Evolutionary conservation across 2,113 vertebrate genomes (phyloP).

Genomic region (Campylomormyrus tamandua): DNA sequence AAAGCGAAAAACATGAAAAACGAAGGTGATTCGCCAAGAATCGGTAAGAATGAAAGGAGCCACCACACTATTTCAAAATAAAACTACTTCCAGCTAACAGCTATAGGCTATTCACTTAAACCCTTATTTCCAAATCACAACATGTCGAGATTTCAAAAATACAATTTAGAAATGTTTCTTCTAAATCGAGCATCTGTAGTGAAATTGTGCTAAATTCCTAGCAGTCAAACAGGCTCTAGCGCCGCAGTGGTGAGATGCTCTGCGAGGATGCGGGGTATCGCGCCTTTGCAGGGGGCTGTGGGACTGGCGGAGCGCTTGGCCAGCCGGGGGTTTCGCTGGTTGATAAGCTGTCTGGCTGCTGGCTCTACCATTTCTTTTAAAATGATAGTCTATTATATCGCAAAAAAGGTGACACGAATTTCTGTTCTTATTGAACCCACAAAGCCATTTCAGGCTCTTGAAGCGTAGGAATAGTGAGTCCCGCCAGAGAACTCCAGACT

Average conservation of each 20-base stretch:
- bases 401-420: not conserved
- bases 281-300: not conserved
- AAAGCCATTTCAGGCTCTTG: not conserved
- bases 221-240: not conserved
- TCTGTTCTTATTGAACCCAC: not conserved
- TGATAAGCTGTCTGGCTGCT: not conserved
- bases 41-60: not conserved
- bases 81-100: not conserved
- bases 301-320: not conserved
- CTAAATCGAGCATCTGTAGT: not conserved
- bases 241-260: not conserved
- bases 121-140: not conserved
- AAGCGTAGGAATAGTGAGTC: not conserved
- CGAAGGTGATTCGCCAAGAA: not conserved
- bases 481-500: not conserved
- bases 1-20: not conserved
- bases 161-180: not conserved
- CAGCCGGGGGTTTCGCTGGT: not conserved
- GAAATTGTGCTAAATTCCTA: not conserved
- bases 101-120: not conserved
- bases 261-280: not conserved
- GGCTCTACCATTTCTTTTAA: not conserved
- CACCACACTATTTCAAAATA: not conserved
- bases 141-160: not conserved
- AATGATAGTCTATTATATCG: not conserved